Evolutionary conservation across 2,113 vertebrate genomes (phyloP).

Genomic region (Noctilio leporinus): DNA sequence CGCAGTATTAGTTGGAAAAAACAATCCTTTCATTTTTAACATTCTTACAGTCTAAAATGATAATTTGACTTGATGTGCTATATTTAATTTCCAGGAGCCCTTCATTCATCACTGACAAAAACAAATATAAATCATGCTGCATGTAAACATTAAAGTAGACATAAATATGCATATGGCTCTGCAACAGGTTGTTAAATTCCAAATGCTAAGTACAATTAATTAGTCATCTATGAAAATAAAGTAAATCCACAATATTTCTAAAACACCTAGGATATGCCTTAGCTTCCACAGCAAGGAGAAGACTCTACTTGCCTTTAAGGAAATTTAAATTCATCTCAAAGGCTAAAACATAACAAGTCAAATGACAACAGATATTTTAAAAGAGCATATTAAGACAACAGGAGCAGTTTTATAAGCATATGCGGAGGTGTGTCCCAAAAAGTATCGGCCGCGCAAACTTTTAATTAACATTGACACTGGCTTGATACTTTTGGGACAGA

Average conservation of each 20-base stretch:
- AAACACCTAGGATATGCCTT: not conserved
- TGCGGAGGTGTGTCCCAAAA: too few species aligned
- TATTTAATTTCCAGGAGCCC: slow-evolving; percentile 19
- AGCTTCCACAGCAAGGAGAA: not conserved
- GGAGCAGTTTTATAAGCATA: not conserved
- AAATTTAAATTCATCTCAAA: slow-evolving; percentile 2
- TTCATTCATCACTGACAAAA: slow-evolving; percentile 33
- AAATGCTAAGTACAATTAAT: slow-evolving; percentile 13
- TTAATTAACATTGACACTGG: too few species aligned
- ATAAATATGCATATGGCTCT: not conserved
- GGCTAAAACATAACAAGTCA: not conserved
- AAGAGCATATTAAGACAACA: not conserved
- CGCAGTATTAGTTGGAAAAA: not conserved
- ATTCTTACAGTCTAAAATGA: not conserved
- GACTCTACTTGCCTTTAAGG: not conserved
- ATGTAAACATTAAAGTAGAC: slow-evolving; percentile 21
- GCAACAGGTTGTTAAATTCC: not conserved
- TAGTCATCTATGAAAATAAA: not conserved
- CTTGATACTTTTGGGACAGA: too few species aligned
- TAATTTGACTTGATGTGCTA: not conserved
- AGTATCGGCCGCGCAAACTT: too few species aligned
- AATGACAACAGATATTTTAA: not conserved
- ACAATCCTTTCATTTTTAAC: not conserved
- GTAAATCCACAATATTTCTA: not conserved
- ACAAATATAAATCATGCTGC: not conserved